Evolutionary conservation across 64 coral and sea anemone genomes (phyloP).

Genomic region (Cladopsammia gracilis): DNA sequence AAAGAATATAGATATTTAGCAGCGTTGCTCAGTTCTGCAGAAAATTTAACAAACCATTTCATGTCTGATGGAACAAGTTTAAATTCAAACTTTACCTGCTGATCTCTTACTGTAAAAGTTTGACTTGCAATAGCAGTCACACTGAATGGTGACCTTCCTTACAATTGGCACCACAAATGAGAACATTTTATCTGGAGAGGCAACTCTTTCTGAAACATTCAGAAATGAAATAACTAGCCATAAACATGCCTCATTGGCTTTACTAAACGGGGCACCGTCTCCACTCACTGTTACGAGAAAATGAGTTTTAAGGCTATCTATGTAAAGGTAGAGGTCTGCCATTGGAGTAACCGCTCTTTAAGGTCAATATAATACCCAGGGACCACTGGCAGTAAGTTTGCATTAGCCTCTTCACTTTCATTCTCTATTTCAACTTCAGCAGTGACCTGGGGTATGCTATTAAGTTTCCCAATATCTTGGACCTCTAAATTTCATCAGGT

Average conservation of each 20-base stretch:
- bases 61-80: conserved; percentile 71
- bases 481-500: conserved; percentile 75
- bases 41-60: conserved; percentile 58
- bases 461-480: conserved; percentile 74
- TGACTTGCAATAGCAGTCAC: conserved; percentile 10
- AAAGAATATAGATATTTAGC: conserved; percentile 61
- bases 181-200: conserved; percentile 52
- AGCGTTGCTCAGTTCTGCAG: conserved; percentile 60
- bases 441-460: conserved; percentile 70
- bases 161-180: conserved; percentile 64
- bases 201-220: conserved; percentile 68
- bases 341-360: conserved; percentile 46
- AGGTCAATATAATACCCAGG: conserved; percentile 76
- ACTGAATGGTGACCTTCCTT: conserved; percentile 66
- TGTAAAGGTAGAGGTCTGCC: conserved; percentile 58
- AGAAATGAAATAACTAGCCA: conserved; percentile 70
- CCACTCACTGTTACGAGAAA: conserved; percentile 60
- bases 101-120: conserved; percentile 20
- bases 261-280: conserved; percentile 74
- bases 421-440: conserved; percentile 64
- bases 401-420: conserved; percentile 64
- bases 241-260: conserved; percentile 56
- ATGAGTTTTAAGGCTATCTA: conserved; percentile 39
- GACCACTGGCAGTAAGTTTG: conserved; percentile 62
- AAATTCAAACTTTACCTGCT: conserved; percentile 71